These are phyloP conservation scores for Syrrhaptes paradoxus DNA, from an alignment of 2,113 vertebrate species.

Conservation along the genomic window DNA sequence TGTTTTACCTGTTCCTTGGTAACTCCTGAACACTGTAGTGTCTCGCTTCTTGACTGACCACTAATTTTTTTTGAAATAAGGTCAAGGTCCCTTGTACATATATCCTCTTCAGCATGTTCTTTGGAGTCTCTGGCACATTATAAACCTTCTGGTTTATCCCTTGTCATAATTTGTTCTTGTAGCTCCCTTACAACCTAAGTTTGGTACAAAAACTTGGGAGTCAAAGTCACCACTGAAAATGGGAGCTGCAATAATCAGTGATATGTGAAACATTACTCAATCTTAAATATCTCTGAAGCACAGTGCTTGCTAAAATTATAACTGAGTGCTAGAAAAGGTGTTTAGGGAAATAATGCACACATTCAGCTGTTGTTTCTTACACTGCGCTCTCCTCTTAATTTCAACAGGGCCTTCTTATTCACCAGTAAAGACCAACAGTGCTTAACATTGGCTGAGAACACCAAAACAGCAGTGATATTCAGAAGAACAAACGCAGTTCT, in stretches of 20 bases:
- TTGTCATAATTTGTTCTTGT: background rate
- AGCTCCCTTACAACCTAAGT: background rate
- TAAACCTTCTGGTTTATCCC: background rate
- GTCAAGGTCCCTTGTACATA: background rate
- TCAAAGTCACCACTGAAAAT: background rate
- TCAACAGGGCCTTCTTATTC: conserved; percentile 68
- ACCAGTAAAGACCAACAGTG: conserved; percentile 69
- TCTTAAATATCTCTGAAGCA: background rate
- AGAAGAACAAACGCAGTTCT: conserved; percentile 59
- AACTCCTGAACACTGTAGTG: background rate
- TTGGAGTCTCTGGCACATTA: background rate
- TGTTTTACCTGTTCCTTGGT: background rate
- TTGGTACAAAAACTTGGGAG: background rate
- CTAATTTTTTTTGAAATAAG: background rate
- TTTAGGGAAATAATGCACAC: background rate
- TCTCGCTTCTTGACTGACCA: background rate
- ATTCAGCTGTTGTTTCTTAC: background rate
- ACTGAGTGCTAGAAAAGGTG: background rate
- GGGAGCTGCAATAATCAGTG: background rate
- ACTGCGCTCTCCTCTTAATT: background rate
- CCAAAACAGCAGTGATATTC: conserved; percentile 46
- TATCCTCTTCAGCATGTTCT: background rate
- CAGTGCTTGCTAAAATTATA: background rate
- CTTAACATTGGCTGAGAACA: conserved; percentile 53
- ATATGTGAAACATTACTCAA: background rate